Base-by-base conservation (phyloP, 1,140 invertebrate species). In the Trichonephila inaurata region DNA sequence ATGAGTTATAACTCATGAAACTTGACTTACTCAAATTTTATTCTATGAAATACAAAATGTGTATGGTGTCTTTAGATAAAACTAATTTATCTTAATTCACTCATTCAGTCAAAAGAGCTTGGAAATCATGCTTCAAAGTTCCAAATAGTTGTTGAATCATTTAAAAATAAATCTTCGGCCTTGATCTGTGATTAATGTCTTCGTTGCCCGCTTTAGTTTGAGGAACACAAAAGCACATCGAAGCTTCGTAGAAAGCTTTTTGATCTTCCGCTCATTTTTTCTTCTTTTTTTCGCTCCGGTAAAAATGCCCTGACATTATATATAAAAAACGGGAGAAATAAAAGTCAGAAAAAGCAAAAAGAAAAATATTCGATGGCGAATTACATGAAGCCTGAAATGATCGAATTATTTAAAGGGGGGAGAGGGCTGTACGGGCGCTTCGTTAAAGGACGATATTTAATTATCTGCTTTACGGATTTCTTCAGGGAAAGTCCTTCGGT, bases 391-490 rank as follows among this genome's bases (percentile, higher is more conserved):
- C 90, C 61, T 85, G 62, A 92, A 92, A 92, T 92, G 90, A 92
- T 92, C 82, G 90, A 92, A 92, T 92, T 92, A 92, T 92, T 92
- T 92, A 85, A 92, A 92, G 90, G 72, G 82, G 21, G 40, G 6
- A 51, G 14, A 51, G 82, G 21, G 40, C 4, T 69, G 14, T 4
- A 4, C 33, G 24, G 85, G 60, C 28, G 66, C 69, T 83, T 92
- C 81, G 28, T 86, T 85, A 92, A 85, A 92, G 90, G n/a, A 51
- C 28, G 40, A 69, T 92, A 92, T 92, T 85, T 92, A 92, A 92
- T 92, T 92, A 92, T 92, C 81, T 92, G 60, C 90, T 92, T 92
- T 92, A 69, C 60, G 90, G 90, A 85, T 83, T 92, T 92, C 90
- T 85, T 60, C 61, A 92, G 61, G 90, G 62, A 69, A 92, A 28